Conservation (phyloP, 2,113 vertebrate species). For the Petrocephalus zakoni region DNA sequence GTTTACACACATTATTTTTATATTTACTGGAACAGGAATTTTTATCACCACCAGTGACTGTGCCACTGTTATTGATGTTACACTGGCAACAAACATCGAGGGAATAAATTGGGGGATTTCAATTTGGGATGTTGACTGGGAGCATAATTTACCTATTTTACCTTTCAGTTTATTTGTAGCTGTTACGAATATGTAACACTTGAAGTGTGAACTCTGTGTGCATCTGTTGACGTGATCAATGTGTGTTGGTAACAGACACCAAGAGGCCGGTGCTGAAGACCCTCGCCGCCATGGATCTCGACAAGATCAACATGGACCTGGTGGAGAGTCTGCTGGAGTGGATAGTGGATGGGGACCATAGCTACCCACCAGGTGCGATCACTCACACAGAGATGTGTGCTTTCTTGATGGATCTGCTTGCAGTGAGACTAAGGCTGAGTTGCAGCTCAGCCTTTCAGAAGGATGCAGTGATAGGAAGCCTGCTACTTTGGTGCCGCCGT, state of each 20-base stretch:
- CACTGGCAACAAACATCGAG: background rate
- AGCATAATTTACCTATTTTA: background rate
- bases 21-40: too few relatives aligned
- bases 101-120: background rate
- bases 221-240: background rate
- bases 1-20: background rate
- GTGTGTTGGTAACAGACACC: constrained; percentile 53
- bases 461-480: background rate
- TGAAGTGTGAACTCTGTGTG: background rate
- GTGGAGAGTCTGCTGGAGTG: constrained; percentile 89
- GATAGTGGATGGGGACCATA: constrained; percentile 82
- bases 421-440: background rate
- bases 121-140: background rate
- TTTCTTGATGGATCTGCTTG: background rate
- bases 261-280: constrained; percentile 83
- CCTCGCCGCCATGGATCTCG: constrained; percentile 83
- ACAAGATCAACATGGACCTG: constrained; percentile 94
- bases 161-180: background rate
- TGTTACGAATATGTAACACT: background rate
- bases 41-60: background rate
- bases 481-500: background rate
- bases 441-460: background rate
- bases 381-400: background rate
- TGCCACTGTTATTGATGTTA: background rate
- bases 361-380: constrained; percentile 69